Evolutionary conservation across 2,113 vertebrate genomes (phyloP), one percentile per base, ranked within the genome.

Genomic region (Tursiops truncatus): DNA sequence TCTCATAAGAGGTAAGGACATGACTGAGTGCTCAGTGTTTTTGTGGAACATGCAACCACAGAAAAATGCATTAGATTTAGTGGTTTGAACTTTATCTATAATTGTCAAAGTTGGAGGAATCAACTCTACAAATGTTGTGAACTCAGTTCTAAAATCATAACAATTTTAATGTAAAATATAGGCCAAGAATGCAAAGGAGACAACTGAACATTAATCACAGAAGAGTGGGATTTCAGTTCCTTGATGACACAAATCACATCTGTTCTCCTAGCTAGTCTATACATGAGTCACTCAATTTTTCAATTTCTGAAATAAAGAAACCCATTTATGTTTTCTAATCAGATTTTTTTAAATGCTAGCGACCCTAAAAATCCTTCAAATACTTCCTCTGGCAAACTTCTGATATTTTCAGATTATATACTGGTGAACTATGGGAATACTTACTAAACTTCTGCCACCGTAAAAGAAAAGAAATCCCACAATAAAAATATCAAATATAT

Each of bases 241-340:
- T 67, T 95, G n/a, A 62, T 96, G 88, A 97, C 87, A 96, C 36
- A 80, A 94, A 96, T 94, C 87, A 67, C 79, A 92, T 97, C 82
- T 95, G 28, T 91, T 85, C 60, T 92, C 38, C 96, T 89, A 83
- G 90, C 50, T 95, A 63, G 18, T 92, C 25, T 96, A n/a, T 94
- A 12, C 8, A 44, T 87, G 91, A 95, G 41, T 96, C 73, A 92
- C 26, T 95, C 74, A 0, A 21, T 95, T 97, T 98, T 96, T 74
- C 96, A 60, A 95, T 96, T 95, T 97, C 92, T 92, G 31, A 97
- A 97, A 96, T 96, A 65, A 98, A 96, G 38, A 96, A 97, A 95
- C 28, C 2, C 53, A 85, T 95, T 96, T 94, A 60, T 89, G 31
- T 63, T 93, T 82, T 98, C 17, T 65, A 94, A 60, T 91, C 23